These are phyloP conservation scores for Lamprotornis superbus DNA, from an alignment of 2,113 vertebrate species.

Conservation along the genomic window DNA sequence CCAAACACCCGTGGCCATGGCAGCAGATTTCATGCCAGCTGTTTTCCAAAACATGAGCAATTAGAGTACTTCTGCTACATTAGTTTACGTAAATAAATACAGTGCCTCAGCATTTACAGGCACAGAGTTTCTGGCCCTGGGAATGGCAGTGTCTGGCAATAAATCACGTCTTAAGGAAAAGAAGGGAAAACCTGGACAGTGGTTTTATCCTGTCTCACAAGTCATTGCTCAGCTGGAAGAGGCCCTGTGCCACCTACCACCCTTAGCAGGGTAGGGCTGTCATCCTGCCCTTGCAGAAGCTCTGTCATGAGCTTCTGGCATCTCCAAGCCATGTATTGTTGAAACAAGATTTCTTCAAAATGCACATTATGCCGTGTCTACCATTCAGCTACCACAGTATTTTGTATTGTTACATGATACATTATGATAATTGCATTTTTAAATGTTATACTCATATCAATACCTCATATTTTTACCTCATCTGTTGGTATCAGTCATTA, in stretches of 20 bases:
- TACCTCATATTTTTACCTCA: constrained; percentile 85
- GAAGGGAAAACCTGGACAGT: neutral
- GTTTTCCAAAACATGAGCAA: neutral
- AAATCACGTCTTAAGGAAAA: neutral
- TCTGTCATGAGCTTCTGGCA: neutral
- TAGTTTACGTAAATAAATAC: neutral
- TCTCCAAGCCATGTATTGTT: constrained; percentile 23
- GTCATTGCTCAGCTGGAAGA: neutral
- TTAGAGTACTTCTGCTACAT: neutral
- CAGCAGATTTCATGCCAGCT: neutral
- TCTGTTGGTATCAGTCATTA: constrained; percentile 72
- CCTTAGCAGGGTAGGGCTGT: neutral
- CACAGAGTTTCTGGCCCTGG: neutral
- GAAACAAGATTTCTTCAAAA: neutral
- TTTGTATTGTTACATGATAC: constrained; percentile 70
- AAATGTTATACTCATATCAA: constrained; percentile 75
- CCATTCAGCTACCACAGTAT: constrained; percentile 60
- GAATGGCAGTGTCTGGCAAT: neutral
- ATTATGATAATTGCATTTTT: constrained; percentile 68
- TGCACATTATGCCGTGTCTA: constrained; percentile 41
- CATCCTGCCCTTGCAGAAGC: neutral
- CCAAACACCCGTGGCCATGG: neutral
- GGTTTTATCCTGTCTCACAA: neutral
- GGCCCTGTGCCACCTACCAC: neutral
- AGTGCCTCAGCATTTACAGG: neutral